A percentile compares a stretch with the other conserved stretches of the same genome.
Evolutionary conservation across 2,888 invertebrate species (phyloP).

Genomic region (Plagiodera versicolora): DNA sequence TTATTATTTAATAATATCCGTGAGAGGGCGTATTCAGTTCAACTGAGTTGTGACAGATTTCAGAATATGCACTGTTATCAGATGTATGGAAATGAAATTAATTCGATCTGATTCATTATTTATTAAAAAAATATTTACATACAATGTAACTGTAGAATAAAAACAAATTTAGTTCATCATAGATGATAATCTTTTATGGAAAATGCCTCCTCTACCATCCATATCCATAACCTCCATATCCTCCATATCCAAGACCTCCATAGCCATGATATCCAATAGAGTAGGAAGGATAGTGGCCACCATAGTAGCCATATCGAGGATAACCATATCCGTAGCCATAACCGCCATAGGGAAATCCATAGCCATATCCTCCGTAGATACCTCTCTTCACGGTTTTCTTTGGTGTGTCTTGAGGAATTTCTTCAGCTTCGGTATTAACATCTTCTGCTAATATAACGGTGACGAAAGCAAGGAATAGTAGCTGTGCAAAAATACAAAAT

Average conservation of each 20-base stretch:
- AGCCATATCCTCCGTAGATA: constrained; percentile 22
- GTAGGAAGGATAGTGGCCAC: constrained; percentile 10
- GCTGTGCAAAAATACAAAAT: constrained; percentile 7
- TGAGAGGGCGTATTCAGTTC: too few species aligned
- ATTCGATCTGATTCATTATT: neutral
- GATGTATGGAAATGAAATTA: too few species aligned
- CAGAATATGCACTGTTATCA: too few species aligned
- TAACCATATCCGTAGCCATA: constrained; percentile 17
- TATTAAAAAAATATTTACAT: neutral
- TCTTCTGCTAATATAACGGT: constrained; percentile 17
- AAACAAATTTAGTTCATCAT: neutral
- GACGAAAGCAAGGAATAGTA: constrained; percentile 10
- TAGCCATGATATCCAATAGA: constrained; percentile 10
- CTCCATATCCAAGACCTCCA: constrained; percentile 10
- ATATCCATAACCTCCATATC: constrained; percentile 14
- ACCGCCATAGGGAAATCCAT: constrained; percentile 7
- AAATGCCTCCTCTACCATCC: neutral
- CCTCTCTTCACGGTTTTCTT: constrained; percentile 28
- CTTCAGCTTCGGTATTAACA: constrained; percentile 13
- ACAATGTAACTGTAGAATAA: neutral
- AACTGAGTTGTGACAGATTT: too few species aligned
- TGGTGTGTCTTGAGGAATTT: constrained; percentile 10
- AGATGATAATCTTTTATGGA: neutral
- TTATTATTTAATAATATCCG: too few species aligned
- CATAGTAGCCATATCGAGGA: constrained; percentile 14